Evolutionary conservation across 2,888 invertebrate genomes (phyloP), one percentile per base, ranked within the genome.

Genomic region (Melanostoma scalare): DNA sequence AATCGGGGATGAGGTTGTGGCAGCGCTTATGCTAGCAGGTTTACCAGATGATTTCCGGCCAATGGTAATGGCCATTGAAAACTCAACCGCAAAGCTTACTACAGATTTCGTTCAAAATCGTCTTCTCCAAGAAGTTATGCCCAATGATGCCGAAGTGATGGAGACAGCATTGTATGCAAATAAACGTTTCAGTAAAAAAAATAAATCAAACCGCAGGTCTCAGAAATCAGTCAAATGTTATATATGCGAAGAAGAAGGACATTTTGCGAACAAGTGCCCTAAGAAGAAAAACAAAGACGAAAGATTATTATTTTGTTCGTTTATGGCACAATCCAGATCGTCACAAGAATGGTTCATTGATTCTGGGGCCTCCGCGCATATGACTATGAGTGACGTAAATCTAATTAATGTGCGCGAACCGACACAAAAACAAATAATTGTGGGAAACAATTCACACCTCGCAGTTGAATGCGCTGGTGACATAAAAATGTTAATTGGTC

Each of bases 41-140:
- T n/a, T n/a, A n/a, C n/a, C n/a, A n/a, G n/a, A n/a, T n/a, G n/a
- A n/a, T n/a, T n/a, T n/a, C n/a, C n/a, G n/a, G n/a, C n/a, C n/a
- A n/a, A n/a, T n/a, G n/a, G n/a, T 42, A 6, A 60, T 42, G 44
- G 60, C 60, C 6, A 44, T 60, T 1, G 58, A 60, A 3, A 56
- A 50, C 9, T 71, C 38, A n/a, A 55, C 30, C 8, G 56, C 56
- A 10, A 69, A 53, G 69, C 46, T 69, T 30, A 8, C 56, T 46
- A 46, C 44, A 35, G 67, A 68, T 46, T 68, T 68, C 30, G 55
- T 44, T n/a, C 31, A 53, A 67, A 67, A 67, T 31, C 68, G 69
- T n/a, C 58, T 69, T 48, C 69, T 69, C n/a, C 69, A 58, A 69
- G 69, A 69, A 58, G 69, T 69, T 38, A 58, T 48, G 0, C 9